Evolutionary conservation across 1,140 invertebrate genomes (phyloP), one percentile per base, ranked within the genome.

Genomic region (Marisa cornuarietis): DNA sequence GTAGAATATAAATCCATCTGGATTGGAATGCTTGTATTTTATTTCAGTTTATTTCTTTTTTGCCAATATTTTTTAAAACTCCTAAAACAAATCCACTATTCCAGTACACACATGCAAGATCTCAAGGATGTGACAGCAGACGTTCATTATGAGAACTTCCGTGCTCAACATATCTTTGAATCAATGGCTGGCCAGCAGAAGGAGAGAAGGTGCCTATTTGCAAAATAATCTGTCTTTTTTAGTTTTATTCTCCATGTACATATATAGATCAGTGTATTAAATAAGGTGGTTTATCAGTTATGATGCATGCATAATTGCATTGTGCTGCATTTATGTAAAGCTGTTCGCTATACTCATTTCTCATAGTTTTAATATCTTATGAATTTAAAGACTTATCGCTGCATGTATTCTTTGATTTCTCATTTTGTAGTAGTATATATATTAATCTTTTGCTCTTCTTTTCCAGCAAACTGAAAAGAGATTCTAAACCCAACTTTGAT

Each of bases 391-490:
- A n/a, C n/a, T n/a, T n/a, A n/a, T n/a, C n/a, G n/a, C n/a, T n/a
- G n/a, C n/a, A n/a, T n/a, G n/a, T n/a, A n/a, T n/a, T n/a, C n/a
- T n/a, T n/a, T n/a, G n/a, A n/a, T n/a, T n/a, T n/a, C n/a, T n/a
- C 14, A 74, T 42, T 14, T 58, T 71, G 42, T 74, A 24, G 42
- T 80, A 76, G 22, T 75, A 16, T 14, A 51, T 8, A 68, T 68
- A 11, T 68, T 10, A 62, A 11, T 3, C 1, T 78, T 73, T 26
- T 71, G 18, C 31, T 42, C 31, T 42, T 42, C 0, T 77, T 9
- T 85, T 85, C 51, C 81, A 95, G 94, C 84, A 97, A 97, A 93
- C 91, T 97, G 86, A 97, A 97, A 90, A 92, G 95, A 93, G 95
- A 96, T 87, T 96, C 94, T 90, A 93, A 91, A 85, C 93, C 91